Evolutionary conservation across 2,797 vertebrate species (phyloP).

Genomic region (Argya squamiceps): DNA sequence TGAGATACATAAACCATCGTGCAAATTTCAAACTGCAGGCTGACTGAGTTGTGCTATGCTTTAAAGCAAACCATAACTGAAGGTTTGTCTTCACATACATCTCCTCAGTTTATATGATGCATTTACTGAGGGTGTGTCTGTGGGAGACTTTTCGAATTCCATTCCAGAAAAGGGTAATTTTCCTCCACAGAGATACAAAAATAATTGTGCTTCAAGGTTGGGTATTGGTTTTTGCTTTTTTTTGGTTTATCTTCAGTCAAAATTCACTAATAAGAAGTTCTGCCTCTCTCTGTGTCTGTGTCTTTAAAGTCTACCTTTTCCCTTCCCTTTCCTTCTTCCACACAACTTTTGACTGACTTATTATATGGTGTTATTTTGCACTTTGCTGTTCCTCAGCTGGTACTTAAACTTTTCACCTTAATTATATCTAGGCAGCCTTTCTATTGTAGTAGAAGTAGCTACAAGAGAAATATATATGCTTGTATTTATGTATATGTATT

Average conservation of each 20-base stretch:
- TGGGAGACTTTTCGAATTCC: neutral
- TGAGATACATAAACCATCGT: neutral
- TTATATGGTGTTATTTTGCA: neutral
- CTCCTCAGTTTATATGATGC: neutral
- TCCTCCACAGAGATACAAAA: neutral
- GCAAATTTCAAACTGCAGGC: neutral
- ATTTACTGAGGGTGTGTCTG: rapidly evolving
- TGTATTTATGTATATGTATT: rapidly evolving
- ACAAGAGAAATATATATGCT: neutral
- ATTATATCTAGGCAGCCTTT: neutral
- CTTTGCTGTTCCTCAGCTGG: neutral
- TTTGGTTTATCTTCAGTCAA: neutral
- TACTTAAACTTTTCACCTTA: constrained; percentile 12
- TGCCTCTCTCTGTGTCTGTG: neutral
- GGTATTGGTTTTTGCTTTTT: rapidly evolving
- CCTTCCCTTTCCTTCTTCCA: neutral
- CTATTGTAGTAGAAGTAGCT: neutral
- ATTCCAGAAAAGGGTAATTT: neutral
- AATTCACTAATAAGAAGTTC: neutral
- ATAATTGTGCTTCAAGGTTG: neutral
- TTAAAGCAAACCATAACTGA: neutral
- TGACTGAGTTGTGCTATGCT: neutral
- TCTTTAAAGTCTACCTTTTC: neutral
- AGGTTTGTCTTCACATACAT: neutral
- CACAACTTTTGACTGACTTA: neutral